phyloP scores from a whole-genome alignment of 2,797 vertebrate genomes.

The Odontamblyopus rebecca region DNA sequence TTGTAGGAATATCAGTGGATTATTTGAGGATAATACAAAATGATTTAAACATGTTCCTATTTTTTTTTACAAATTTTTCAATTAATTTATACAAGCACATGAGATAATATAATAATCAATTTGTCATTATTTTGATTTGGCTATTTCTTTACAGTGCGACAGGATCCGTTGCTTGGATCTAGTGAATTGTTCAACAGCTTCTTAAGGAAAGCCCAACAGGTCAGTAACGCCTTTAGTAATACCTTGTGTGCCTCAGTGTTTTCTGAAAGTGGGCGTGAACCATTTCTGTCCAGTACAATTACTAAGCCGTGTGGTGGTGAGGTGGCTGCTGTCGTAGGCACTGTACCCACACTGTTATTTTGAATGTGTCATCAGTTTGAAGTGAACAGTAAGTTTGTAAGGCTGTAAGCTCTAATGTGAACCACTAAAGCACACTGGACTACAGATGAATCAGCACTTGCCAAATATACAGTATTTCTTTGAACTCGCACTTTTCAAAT shows the following conservation, averaged over 20 bases:
- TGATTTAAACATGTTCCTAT: too few relatives aligned
- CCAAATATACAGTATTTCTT: conserved; percentile 15
- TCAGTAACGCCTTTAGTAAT: conserved; percentile 49
- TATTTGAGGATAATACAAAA: background rate
- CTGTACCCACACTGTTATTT: conserved; percentile 9
- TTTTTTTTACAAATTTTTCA: too few relatives aligned
- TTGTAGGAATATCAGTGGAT: background rate
- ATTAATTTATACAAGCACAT: too few relatives aligned
- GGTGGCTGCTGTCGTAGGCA: conserved; percentile 2
- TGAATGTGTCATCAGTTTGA: conserved; percentile 13
- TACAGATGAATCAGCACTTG: background rate
- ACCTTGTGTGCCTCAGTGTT: background rate
- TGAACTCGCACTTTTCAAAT: conserved; percentile 22
- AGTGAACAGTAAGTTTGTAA: background rate
- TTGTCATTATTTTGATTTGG: background rate
- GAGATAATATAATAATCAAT: background rate
- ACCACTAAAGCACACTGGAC: conserved; percentile 5
- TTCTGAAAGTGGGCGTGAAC: conserved; percentile 12
- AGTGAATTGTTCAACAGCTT: conserved; percentile 97
- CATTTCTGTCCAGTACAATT: conserved; percentile 33
- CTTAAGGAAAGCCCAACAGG: conserved; percentile 96
- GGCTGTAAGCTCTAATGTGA: conserved; percentile 4
- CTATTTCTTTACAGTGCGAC: conserved; percentile 81
- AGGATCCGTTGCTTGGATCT: conserved; percentile 89
- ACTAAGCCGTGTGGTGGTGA: conserved; percentile 28